Evolutionary conservation across 2,113 vertebrate genomes (phyloP).

Genomic region (Meleagris gallopavo): DNA sequence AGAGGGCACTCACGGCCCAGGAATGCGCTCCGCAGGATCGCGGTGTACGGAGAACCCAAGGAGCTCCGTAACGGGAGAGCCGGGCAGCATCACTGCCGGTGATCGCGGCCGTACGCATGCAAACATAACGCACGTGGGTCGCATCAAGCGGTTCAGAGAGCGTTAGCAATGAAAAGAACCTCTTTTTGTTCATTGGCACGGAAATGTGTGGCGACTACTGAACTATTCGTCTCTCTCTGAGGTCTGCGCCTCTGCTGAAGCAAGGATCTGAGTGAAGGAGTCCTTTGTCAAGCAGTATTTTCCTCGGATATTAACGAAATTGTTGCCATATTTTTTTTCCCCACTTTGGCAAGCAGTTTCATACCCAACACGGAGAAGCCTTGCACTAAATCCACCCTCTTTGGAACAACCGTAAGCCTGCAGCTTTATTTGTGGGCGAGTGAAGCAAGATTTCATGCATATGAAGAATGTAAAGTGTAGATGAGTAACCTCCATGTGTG

Average conservation of each 20-base stretch:
- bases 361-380: conserved; percentile 58
- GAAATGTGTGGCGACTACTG: background rate
- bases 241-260: conserved; percentile 44
- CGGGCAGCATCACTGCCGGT: conserved; percentile 88
- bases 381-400: conserved; percentile 53
- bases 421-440: conserved; percentile 31
- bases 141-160: no score
- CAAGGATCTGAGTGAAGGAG: conserved; percentile 34
- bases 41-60: conserved; percentile 62
- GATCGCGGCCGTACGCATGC: conserved; percentile 87
- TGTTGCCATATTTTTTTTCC: conserved; percentile 25
- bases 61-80: conserved; percentile 88
- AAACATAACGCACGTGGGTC: conserved; percentile 79
- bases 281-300: conserved; percentile 18
- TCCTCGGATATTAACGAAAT: conserved; percentile 67
- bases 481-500: background rate
- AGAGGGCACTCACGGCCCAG: conserved; percentile 90
- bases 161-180: background rate
- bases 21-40: conserved; percentile 72
- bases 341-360: conserved; percentile 60
- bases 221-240: background rate
- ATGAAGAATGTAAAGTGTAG: background rate
- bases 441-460: background rate
- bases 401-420: conserved; percentile 56
- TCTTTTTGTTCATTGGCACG: conserved; percentile 50